phyloP scores from a whole-genome alignment of 2,113 vertebrate genomes.

The Cyphomyrus plagiostoma region DNA sequence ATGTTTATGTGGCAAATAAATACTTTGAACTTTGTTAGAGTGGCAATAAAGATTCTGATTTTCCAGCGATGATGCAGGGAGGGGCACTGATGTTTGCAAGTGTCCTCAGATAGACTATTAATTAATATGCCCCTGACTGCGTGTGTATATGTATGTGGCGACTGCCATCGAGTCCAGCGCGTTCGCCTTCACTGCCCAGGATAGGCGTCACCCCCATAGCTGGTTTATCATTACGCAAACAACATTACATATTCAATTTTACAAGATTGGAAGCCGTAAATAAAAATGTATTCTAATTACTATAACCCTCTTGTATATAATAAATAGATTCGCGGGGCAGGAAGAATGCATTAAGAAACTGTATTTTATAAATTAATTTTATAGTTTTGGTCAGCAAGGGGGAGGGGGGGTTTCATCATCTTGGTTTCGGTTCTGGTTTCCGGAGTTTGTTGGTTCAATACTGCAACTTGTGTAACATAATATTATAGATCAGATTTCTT shows the following conservation, averaged over 20 bases:
- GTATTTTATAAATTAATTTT: neutral
- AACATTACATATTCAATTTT: neutral
- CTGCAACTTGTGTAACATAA: neutral
- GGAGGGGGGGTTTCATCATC: neutral
- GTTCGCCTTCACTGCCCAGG: no score
- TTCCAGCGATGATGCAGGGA: neutral
- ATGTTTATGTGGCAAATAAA: neutral
- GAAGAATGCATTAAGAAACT: neutral
- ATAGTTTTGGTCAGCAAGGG: neutral
- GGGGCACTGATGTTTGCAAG: neutral
- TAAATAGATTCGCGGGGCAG: neutral
- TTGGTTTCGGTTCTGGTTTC: neutral
- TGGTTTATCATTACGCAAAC: neutral
- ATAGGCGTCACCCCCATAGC: neutral
- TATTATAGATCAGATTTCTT: neutral
- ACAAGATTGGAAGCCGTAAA: neutral
- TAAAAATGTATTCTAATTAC: neutral
- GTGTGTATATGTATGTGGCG: neutral
- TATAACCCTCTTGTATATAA: neutral
- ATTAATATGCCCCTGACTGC: neutral
- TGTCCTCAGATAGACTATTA: neutral
- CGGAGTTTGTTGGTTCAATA: neutral
- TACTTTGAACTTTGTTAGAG: neutral
- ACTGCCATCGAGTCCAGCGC: neutral
- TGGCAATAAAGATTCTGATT: neutral